A percentile compares a stretch with the other conserved stretches of the same genome.
Conservation (phyloP, 2,888 invertebrate species). For the Napeogenes sylphis region DNA sequence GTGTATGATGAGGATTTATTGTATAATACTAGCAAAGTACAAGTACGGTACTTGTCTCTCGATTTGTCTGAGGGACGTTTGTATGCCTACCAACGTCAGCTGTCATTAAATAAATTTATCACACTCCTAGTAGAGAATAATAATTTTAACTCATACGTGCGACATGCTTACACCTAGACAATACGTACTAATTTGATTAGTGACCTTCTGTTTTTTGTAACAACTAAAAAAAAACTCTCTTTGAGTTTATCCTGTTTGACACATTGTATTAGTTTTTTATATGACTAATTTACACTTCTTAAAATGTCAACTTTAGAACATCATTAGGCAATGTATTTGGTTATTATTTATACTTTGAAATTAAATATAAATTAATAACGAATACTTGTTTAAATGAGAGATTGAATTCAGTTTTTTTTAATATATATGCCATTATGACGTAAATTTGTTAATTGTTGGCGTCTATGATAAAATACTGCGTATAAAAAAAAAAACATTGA, state of each 20-base stretch:
- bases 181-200: constrained; percentile 59
- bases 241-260: background rate
- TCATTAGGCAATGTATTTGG: constrained; percentile 2
- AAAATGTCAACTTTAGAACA: constrained; percentile 8
- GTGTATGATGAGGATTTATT: background rate
- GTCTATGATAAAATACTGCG: too few species aligned
- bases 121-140: constrained; percentile 58
- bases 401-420: too few species aligned
- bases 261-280: constrained; percentile 3
- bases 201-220: constrained; percentile 38
- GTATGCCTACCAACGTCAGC: constrained; percentile 53
- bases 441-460: too few species aligned
- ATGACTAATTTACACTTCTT: constrained; percentile 9
- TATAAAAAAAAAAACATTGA: too few species aligned
- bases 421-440: too few species aligned
- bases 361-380: too few species aligned
- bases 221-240: constrained; percentile 33
- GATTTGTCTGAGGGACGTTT: constrained; percentile 51
- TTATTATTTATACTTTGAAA: background rate
- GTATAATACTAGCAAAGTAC: background rate
- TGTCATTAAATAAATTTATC: constrained; percentile 68
- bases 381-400: too few species aligned
- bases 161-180: constrained; percentile 58
- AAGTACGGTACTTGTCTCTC: too few species aligned
- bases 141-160: constrained; percentile 57